Conservation (phyloP, 2,113 vertebrate genomes). For the Seriola aureovittata region DNA sequence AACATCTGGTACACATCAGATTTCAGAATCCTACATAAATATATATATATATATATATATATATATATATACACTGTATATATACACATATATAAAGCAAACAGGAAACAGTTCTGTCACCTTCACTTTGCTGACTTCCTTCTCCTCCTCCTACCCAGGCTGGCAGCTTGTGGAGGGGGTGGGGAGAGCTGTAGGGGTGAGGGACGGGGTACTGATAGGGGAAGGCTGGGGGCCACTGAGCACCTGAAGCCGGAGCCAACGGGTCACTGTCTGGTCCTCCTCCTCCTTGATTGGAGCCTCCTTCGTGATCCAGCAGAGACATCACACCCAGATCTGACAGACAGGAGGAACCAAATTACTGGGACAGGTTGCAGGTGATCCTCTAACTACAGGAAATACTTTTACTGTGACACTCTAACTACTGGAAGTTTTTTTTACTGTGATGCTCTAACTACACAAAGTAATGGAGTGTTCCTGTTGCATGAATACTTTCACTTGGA, state of each 20-base stretch:
- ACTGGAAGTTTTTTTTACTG: too few relatives aligned
- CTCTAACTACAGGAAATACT: too few relatives aligned
- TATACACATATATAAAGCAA: too few relatives aligned
- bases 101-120: conserved; percentile 72
- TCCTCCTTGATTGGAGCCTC: conserved; percentile 86
- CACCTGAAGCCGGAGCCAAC: conserved; percentile 84
- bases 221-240: conserved; percentile 90
- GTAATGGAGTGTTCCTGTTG: too few relatives aligned
- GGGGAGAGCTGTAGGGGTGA: conserved; percentile 92
- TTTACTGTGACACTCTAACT: too few relatives aligned
- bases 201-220: conserved; percentile 92
- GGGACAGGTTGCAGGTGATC: background rate
- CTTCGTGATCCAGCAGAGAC: conserved; percentile 90
- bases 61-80: too few relatives aligned
- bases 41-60: too few relatives aligned
- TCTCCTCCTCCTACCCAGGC: conserved; percentile 83
- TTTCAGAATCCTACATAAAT: too few relatives aligned
- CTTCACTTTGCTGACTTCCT: conserved; percentile 91
- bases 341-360: background rate
- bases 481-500: too few relatives aligned
- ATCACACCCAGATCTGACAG: conserved; percentile 90
- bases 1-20: background rate
- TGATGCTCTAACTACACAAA: too few relatives aligned
- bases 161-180: conserved; percentile 84
- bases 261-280: conserved; percentile 91